Base-by-base conservation (phyloP, 2,113 vertebrate genomes). In the Nothocercus nigrocapillus region DNA sequence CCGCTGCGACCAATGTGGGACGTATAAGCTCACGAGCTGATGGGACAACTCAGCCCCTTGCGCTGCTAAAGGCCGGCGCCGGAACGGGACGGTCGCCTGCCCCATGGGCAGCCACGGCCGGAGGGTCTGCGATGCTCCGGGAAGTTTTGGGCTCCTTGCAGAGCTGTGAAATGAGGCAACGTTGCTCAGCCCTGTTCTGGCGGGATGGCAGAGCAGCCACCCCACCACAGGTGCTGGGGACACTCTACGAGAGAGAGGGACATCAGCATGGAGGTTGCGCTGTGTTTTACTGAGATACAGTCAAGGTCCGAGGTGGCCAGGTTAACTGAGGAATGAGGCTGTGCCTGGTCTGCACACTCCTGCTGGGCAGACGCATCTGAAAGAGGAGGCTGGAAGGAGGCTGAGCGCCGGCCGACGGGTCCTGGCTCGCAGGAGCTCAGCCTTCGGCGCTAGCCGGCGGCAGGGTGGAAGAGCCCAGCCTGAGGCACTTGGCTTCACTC, bases 1-100 rank as follows among this genome's bases (percentile, higher is more conserved):
- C 94, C 91, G 68, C 79, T 51, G 72, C 22, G 40, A 79, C 49
- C 70, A 87, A 36, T 61, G 84, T 30, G 82, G 89, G 78, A 80
- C 73, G 85, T 30, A 82, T 82, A 85, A 96, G 87, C 92, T 84
- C 94, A 96, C 77, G 62, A 62, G 77, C 73, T 77, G 40, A 20
- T 42, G 53, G 34, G 7, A 53, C 4, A 2, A 69, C 82, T 88
- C 89, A 94, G 85, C 75, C 68, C 28, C 73, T 96, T 36, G 76
- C 44, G 61, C 85, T 21, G 5, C 22, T 13, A 2, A 56, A 75
- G 93, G 56, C 47, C 67, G 34, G 32, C 7, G 25, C 34, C 42
- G 27, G 16, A 72, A 4, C 13, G 8, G 38, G 28, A 38, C 25
- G 14, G 53, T 2, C 0, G 0, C 76, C 44, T 78, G 28, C 70